Conservation (phyloP, 2,888 invertebrate species). For the Drosophila sordidula region DNA sequence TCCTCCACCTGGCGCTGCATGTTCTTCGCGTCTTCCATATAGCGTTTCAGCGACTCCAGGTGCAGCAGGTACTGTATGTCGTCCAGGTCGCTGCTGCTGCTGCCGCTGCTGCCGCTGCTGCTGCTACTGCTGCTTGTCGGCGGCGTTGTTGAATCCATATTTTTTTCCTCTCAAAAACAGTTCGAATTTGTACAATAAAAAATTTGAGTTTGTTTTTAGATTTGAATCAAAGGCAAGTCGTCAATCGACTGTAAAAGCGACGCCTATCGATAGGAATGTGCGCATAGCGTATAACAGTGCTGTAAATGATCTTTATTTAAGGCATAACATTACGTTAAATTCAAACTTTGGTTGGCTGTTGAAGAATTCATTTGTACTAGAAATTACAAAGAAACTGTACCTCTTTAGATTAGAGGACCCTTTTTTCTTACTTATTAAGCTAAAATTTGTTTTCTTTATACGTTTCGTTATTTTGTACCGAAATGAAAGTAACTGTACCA, state of each 20-base stretch:
- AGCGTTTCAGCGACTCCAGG: constrained; percentile 77
- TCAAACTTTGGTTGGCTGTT: not conserved
- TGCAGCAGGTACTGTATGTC: constrained; percentile 77
- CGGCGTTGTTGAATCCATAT: constrained; percentile 28
- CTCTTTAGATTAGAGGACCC: no score
- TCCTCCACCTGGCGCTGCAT: constrained; percentile 78
- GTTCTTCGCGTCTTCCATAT: constrained; percentile 63
- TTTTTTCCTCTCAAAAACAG: constrained; percentile 1
- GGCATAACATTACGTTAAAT: not conserved
- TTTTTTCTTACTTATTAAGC: no score
- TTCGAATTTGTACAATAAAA: not conserved
- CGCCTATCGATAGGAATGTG: constrained; percentile 20
- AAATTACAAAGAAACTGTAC: no score
- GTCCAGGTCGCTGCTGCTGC: constrained; percentile 34
- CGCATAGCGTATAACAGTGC: not conserved
- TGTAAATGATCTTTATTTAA: not conserved
- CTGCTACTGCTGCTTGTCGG: not conserved
- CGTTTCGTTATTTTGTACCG: no score
- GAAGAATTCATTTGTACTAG: no score
- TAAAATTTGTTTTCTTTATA: no score
- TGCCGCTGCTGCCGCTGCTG: not conserved
- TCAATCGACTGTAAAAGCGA: not conserved
- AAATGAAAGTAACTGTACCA: no score
- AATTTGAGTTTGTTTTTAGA: constrained; percentile 4
- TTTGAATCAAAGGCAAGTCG: constrained; percentile 14